Percentiles rank a stretch among this genome's conserved stretches.
Conservation (phyloP, 2,888 invertebrate species). For the Alentia gelatinosa region DNA sequence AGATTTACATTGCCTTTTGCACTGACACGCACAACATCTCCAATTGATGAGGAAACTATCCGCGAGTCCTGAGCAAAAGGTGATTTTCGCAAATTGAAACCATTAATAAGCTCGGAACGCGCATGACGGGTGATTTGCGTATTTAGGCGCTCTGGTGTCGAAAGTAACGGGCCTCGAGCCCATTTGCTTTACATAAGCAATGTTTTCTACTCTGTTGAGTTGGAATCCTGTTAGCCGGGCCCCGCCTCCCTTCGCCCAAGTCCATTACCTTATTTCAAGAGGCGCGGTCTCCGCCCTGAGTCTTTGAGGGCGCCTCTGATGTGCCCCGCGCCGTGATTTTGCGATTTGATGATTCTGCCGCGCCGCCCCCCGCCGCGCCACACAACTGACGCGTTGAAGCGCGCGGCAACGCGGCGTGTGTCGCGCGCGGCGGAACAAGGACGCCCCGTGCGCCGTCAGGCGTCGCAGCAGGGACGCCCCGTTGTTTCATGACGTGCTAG, state of each 20-base stretch:
- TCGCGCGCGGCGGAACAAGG: not conserved
- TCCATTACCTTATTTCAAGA: slow-evolving; percentile 33
- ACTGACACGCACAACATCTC: too few relatives aligned
- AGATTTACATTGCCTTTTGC: too few relatives aligned
- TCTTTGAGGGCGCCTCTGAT: slow-evolving; percentile 8
- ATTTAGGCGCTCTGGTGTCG: not conserved
- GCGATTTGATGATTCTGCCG: not conserved
- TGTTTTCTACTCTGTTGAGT: slow-evolving; percentile 22
- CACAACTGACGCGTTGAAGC: slow-evolving; percentile 11
- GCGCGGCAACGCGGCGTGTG: not conserved
- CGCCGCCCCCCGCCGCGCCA: not conserved
- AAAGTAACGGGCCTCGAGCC: slow-evolving; percentile 20
- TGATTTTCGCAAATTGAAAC: not conserved
- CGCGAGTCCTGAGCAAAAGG: too few relatives aligned
- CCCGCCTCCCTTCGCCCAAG: not conserved
- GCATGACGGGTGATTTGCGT: not conserved
- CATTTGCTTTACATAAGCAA: slow-evolving; percentile 40
- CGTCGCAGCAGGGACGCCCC: too few relatives aligned
- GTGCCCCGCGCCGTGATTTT: not conserved
- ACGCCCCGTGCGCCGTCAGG: not conserved
- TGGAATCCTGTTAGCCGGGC: slow-evolving; percentile 6
- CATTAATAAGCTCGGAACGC: slow-evolving; percentile 1
- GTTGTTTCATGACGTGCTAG: too few relatives aligned
- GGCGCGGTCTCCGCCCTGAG: not conserved
- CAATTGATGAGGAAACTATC: too few relatives aligned